These are phyloP conservation scores for Chascanopsetta lugubris DNA, from an alignment of 2,113 vertebrate genomes.

Conservation along the genomic window DNA sequence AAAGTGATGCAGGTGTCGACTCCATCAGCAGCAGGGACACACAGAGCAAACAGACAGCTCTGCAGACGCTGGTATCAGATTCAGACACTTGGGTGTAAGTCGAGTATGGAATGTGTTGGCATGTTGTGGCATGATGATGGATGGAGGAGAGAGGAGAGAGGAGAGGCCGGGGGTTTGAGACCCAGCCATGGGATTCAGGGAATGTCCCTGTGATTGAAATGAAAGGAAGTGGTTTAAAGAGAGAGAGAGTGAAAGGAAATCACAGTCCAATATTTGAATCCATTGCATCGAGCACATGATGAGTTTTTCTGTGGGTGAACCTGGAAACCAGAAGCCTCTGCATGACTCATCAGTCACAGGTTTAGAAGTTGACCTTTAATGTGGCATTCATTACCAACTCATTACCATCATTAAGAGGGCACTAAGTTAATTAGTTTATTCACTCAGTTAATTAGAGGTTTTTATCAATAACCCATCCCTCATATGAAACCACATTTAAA, in stretches of 20 bases:
- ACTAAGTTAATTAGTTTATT: no score
- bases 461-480: no score
- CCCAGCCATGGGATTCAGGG: conserved; percentile 26
- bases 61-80: conserved; percentile 48
- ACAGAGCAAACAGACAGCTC: conserved; percentile 41
- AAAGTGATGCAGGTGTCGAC: background rate
- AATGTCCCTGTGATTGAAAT: conserved; percentile 20
- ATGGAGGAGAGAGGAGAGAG: conserved; percentile 8
- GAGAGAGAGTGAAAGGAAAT: background rate
- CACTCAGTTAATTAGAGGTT: no score
- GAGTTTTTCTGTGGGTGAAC: no score
- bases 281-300: no score
- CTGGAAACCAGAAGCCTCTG: no score
- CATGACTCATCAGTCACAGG: no score
- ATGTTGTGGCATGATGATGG: conserved; percentile 52
- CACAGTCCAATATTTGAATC: background rate
- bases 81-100: conserved; percentile 42
- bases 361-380: no score
- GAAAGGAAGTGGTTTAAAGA: conserved; percentile 11
- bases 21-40: conserved; percentile 5
- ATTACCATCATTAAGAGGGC: no score
- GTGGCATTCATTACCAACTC: no score
- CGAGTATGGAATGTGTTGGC: conserved; percentile 51
- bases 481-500: no score
- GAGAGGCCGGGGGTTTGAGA: conserved; percentile 25